phyloP scores from a whole-genome alignment of 2,797 vertebrate genomes.

The Sebastes minor region DNA sequence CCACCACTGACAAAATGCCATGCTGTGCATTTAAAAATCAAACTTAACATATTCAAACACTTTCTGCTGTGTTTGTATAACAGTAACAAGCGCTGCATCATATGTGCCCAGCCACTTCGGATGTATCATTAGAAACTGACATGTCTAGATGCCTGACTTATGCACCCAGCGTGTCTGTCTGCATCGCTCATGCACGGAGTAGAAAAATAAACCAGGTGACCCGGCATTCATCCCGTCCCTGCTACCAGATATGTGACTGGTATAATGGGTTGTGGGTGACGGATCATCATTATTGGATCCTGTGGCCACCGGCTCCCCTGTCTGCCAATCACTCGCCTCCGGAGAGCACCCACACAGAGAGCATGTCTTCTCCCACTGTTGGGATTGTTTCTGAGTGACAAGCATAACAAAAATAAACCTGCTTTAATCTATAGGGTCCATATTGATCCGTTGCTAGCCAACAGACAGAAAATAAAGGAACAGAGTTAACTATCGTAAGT shows the following conservation, averaged over 20 bases:
- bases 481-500: slow-evolving; percentile 19
- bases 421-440: slow-evolving; percentile 27
- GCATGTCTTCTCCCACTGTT: slow-evolving; percentile 22
- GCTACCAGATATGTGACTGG: slow-evolving; percentile 33
- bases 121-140: slow-evolving; percentile 9
- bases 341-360: slow-evolving; percentile 39
- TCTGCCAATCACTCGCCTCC: slow-evolving; percentile 56
- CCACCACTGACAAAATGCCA: neutral
- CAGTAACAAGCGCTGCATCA: neutral
- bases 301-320: slow-evolving; percentile 45
- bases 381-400: slow-evolving; percentile 51
- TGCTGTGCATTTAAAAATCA: neutral
- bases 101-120: neutral
- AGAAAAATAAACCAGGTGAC: slow-evolving; percentile 33
- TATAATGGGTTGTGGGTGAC: slow-evolving; percentile 61
- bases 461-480: slow-evolving; percentile 20
- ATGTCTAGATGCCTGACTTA: slow-evolving; percentile 8
- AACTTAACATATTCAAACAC: neutral
- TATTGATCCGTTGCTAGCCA: slow-evolving; percentile 29
- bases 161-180: neutral
- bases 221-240: slow-evolving; percentile 4
- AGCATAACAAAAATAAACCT: slow-evolving; percentile 41
- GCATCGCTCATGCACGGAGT: slow-evolving; percentile 9
- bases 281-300: slow-evolving; percentile 50
- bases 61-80: neutral